These are phyloP conservation scores for Macropus fuliginosus DNA, from an alignment of 2,797 vertebrate species.

Conservation along the genomic window DNA sequence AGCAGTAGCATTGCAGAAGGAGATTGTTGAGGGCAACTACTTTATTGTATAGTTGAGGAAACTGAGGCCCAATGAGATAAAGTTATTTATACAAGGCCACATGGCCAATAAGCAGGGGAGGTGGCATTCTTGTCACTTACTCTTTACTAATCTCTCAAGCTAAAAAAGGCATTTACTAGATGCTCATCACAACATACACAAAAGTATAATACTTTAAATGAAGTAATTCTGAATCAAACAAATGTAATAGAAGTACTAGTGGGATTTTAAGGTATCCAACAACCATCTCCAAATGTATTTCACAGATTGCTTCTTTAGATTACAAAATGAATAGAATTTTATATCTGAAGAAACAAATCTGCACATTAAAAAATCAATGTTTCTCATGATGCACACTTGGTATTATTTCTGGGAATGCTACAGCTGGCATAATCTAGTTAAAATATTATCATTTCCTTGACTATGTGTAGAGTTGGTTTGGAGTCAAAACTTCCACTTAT, in stretches of 20 bases:
- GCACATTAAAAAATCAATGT: conserved; percentile 83
- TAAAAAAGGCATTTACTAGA: conserved; percentile 81
- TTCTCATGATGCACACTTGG: conserved; percentile 83
- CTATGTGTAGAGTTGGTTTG: conserved; percentile 81
- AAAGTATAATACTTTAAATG: conserved; percentile 78
- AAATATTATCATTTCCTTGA: conserved; percentile 86
- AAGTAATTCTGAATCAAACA: conserved; percentile 83
- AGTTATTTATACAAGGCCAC: not conserved
- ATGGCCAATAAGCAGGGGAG: not conserved
- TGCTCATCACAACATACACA: conserved; percentile 72
- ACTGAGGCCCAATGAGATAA: not conserved
- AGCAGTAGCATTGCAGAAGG: not conserved
- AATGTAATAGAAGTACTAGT: conserved; percentile 71
- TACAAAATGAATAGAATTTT: conserved; percentile 85
- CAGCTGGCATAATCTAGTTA: conserved; percentile 83
- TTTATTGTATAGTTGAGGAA: not conserved
- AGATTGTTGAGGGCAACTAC: not conserved
- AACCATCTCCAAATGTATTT: conserved; percentile 78
- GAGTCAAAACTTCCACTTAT: conserved; percentile 84
- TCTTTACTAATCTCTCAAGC: conserved; percentile 25
- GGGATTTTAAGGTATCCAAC: conserved; percentile 81
- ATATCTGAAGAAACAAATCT: conserved; percentile 85
- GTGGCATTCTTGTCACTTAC: not conserved
- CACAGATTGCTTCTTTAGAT: conserved; percentile 82
- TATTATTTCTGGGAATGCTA: conserved; percentile 85